Percentiles rank a stretch among this genome's conserved stretches.
Evolutionary conservation across 2,113 vertebrate species (phyloP).

Genomic region (Planiliza haematocheilus): DNA sequence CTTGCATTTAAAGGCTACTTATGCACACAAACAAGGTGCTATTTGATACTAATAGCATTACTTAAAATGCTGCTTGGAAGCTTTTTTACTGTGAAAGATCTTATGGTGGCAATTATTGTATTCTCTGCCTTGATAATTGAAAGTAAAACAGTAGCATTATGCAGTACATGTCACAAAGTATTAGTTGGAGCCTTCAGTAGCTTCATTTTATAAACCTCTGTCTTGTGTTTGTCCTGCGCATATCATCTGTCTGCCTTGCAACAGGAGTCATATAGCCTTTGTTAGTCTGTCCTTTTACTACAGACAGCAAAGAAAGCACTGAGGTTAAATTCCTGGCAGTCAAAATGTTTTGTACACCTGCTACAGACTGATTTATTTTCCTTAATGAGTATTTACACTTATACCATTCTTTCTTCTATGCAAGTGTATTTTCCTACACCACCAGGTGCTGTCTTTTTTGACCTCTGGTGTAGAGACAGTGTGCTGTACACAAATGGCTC

Average conservation of each 20-base stretch:
- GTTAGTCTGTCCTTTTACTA: slow-evolving; percentile 6
- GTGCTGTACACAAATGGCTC: slow-evolving; percentile 31
- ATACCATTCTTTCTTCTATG: neutral
- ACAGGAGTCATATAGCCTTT: neutral
- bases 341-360: neutral
- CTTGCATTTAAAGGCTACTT: too few relatives aligned
- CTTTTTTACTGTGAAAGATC: neutral
- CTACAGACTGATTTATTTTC: slow-evolving; percentile 2
- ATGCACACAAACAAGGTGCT: neutral
- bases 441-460: slow-evolving; percentile 10
- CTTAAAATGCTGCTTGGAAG: neutral
- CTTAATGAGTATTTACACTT: neutral
- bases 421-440: slow-evolving; percentile 3
- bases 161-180: too few relatives aligned
- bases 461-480: slow-evolving; percentile 22
- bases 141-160: too few relatives aligned
- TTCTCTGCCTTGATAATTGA: too few relatives aligned
- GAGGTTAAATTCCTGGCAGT: slow-evolving; percentile 8
- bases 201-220: too few relatives aligned
- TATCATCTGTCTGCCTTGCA: slow-evolving; percentile 1
- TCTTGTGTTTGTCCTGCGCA: too few relatives aligned
- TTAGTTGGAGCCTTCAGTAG: too few relatives aligned
- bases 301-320: neutral
- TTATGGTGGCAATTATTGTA: too few relatives aligned
- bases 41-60: neutral